Conservation (phyloP, 1,140 invertebrate genomes). For the Hypsibius dujardini region DNA sequence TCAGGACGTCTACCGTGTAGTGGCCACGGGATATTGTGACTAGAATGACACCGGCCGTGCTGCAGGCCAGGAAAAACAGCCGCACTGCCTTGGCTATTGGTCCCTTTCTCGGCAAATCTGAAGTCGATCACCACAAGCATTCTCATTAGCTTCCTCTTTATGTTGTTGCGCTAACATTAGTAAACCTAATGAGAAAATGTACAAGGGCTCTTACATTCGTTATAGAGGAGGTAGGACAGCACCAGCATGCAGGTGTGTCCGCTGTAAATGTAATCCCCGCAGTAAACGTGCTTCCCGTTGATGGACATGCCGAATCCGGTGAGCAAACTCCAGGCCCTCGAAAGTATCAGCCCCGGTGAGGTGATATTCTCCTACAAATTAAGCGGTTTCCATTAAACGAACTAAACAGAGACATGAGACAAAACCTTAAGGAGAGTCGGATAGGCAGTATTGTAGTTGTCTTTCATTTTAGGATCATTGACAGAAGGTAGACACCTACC, state of each 20-base stretch:
- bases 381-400: not conserved
- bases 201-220: slow-evolving; percentile 26
- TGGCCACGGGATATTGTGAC: slow-evolving; percentile 28
- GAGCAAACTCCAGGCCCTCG: not conserved
- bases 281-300: slow-evolving; percentile 3
- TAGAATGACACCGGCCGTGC: slow-evolving; percentile 24
- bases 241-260: slow-evolving; percentile 28
- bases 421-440: no score
- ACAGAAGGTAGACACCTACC: no score
- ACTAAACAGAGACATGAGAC: not conserved
- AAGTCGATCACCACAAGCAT: no score
- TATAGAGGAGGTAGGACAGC: slow-evolving; percentile 26
- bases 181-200: slow-evolving; percentile 21
- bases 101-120: slow-evolving; percentile 26
- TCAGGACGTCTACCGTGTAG: slow-evolving; percentile 29
- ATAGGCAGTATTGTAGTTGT: no score
- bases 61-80: slow-evolving; percentile 20
- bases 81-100: slow-evolving; percentile 24
- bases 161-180: slow-evolving; percentile 3
- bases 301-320: slow-evolving; percentile 6
- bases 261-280: slow-evolving; percentile 27
- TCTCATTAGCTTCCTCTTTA: not conserved
- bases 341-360: not conserved
- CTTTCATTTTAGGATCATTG: no score
- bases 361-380: slow-evolving; percentile 8